Evolutionary conservation across 2,113 vertebrate species (phyloP).

Genomic region (Oxyura jamaicensis): DNA sequence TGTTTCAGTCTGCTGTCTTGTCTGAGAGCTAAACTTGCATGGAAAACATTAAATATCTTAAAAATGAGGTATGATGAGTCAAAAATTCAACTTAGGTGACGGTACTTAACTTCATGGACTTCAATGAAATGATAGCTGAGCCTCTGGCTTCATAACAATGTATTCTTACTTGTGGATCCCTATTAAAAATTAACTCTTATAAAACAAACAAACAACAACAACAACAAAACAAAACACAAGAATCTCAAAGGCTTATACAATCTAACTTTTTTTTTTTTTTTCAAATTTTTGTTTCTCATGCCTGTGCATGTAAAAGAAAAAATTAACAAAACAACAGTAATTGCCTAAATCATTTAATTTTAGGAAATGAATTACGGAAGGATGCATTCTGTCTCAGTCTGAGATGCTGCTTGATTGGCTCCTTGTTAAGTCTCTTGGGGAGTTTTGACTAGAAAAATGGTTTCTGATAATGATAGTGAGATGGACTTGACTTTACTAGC

Average conservation of each 20-base stretch:
- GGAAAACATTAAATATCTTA: not conserved
- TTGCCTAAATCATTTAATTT: not conserved
- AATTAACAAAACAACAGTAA: not conserved
- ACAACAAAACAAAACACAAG: no score
- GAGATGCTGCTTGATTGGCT: not conserved
- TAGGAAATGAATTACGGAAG: not conserved
- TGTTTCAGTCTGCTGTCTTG: not conserved
- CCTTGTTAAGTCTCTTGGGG: not conserved
- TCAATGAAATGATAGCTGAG: not conserved
- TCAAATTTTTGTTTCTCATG: not conserved
- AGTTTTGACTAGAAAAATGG: not conserved
- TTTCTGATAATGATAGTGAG: not conserved
- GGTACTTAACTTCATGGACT: not conserved
- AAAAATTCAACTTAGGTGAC: not conserved
- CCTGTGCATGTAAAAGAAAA: rapidly evolving
- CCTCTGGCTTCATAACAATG: not conserved
- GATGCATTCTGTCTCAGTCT: not conserved
- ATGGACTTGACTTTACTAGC: not conserved
- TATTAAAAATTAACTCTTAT: not conserved
- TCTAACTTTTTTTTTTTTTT: not conserved
- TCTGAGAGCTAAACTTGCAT: not conserved
- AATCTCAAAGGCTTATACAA: not conserved
- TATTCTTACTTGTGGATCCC: not conserved
- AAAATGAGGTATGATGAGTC: not conserved
- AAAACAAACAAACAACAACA: no score